Conservation (phyloP, 1,140 invertebrate genomes). For the Polypedilum vanderplanki region DNA sequence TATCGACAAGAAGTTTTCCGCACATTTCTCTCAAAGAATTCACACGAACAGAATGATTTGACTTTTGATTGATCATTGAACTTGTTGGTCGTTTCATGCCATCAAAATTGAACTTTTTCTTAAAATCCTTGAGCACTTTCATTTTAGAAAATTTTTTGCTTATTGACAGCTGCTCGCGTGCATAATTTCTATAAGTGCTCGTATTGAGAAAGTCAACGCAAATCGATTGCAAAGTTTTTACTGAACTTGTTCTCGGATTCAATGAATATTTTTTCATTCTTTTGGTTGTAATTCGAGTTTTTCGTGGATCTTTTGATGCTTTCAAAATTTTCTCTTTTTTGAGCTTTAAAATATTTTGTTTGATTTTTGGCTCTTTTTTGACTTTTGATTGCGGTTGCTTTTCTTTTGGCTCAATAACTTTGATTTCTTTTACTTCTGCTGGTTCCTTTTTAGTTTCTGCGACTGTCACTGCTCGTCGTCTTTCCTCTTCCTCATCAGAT, state of each 20-base stretch:
- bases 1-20: background rate
- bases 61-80: slow-evolving; percentile 1
- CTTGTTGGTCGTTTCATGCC: background rate
- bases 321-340: slow-evolving; percentile 15
- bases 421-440: background rate
- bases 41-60: background rate
- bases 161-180: slow-evolving; percentile 12
- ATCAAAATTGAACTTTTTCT: slow-evolving; percentile 16
- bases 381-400: background rate
- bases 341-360: background rate
- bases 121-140: background rate
- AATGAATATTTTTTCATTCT: background rate
- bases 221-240: background rate
- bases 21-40: background rate
- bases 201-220: slow-evolving; percentile 16
- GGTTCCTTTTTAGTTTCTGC: background rate
- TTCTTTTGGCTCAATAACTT: background rate
- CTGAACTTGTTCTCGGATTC: background rate
- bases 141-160: slow-evolving; percentile 25
- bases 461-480: background rate
- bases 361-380: slow-evolving; percentile 3
- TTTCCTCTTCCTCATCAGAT: slow-evolving; percentile 11
- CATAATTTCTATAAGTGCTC: slow-evolving; percentile 2
- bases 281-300: background rate
- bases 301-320: slow-evolving; percentile 8